Conservation (phyloP, 2,113 vertebrate genomes). For the Xenus cinereus region DNA sequence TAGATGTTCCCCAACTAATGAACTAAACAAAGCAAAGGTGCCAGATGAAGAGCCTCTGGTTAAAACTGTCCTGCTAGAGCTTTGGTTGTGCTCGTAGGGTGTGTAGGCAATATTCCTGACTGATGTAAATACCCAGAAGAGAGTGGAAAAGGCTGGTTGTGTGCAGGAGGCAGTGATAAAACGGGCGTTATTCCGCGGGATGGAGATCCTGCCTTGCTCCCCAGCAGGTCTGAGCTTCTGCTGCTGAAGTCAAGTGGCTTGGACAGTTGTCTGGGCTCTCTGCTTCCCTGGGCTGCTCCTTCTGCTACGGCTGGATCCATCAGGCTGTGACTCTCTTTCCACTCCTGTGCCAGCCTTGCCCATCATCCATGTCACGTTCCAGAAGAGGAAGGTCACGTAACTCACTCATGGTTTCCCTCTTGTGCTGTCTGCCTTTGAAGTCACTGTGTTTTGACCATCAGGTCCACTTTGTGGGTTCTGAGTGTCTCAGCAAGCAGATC, state of each 20-base stretch:
- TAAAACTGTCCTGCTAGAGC: background rate
- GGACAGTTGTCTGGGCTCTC: background rate
- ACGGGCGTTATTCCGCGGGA: background rate
- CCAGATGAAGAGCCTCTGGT: background rate
- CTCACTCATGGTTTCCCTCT: background rate
- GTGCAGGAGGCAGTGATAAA: background rate
- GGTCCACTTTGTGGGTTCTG: rapidly evolving
- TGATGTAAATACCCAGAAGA: background rate
- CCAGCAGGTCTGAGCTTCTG: background rate
- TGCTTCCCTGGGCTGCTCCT: background rate
- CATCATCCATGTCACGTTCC: rapidly evolving
- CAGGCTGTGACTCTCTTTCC: background rate
- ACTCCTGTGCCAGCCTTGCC: background rate
- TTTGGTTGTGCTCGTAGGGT: background rate
- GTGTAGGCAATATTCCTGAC: background rate
- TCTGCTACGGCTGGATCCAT: background rate
- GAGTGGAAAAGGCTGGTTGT: background rate
- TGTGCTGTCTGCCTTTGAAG: background rate
- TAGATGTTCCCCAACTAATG: background rate
- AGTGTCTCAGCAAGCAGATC: background rate
- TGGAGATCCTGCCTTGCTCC: background rate
- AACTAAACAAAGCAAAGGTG: constrained; percentile 37
- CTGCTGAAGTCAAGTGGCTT: background rate
- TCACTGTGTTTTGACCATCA: rapidly evolving
- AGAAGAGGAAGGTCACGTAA: background rate